These are phyloP conservation scores for Chaetops frenatus DNA, from an alignment of 2,113 vertebrate species.

Conservation along the genomic window DNA sequence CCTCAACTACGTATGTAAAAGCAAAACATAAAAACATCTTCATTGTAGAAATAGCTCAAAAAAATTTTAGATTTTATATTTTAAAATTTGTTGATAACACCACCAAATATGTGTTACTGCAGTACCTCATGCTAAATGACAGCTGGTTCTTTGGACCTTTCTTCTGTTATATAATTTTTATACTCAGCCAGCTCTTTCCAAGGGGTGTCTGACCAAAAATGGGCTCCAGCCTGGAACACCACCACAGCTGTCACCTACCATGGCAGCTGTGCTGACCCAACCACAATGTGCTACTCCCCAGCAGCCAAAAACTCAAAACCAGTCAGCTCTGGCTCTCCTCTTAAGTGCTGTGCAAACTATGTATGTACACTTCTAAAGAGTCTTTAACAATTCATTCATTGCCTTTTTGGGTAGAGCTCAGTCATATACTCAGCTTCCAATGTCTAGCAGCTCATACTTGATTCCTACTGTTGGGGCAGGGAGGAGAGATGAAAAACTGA, in stretches of 20 bases:
- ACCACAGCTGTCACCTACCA: not conserved
- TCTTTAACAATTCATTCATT: not conserved
- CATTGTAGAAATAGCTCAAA: not conserved
- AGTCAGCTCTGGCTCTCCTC: not conserved
- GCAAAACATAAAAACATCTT: accelerated
- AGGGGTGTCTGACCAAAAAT: not conserved
- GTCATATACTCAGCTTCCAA: not conserved
- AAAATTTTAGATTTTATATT: not conserved
- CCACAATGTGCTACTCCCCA: accelerated
- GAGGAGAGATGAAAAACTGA: not conserved
- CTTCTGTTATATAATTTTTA: accelerated
- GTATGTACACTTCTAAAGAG: not conserved
- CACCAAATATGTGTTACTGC: not conserved
- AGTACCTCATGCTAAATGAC: not conserved
- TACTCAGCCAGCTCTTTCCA: not conserved
- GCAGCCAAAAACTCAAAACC: not conserved
- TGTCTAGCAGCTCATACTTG: not conserved
- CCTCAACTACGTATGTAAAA: not conserved
- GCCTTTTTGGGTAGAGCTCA: not conserved
- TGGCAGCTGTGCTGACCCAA: not conserved
- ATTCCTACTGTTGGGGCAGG: not conserved
- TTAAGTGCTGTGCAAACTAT: not conserved
- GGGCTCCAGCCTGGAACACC: not conserved
- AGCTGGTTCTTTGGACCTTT: not conserved
- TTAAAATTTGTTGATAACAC: not conserved